A percentile compares a stretch with the other conserved stretches of the same genome.
Evolutionary conservation across 2,113 vertebrate species (phyloP).

Genomic region (Setophaga petechia): DNA sequence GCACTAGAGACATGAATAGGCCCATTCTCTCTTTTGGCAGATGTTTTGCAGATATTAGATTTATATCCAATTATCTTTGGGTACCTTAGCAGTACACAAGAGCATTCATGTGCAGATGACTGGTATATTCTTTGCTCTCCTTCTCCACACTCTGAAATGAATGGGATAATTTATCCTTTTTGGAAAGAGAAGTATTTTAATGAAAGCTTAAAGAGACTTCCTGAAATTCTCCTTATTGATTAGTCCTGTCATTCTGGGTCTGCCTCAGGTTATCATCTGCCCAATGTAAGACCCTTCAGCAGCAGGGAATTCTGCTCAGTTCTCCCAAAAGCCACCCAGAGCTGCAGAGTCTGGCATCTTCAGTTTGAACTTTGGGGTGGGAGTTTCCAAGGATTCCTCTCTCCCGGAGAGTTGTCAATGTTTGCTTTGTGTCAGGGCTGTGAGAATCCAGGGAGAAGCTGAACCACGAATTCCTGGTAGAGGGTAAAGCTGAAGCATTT

Average conservation of each 20-base stretch:
- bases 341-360: background rate
- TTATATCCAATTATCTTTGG: background rate
- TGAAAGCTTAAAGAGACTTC: background rate
- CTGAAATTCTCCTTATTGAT: background rate
- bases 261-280: background rate
- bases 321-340: background rate
- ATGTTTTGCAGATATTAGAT: background rate
- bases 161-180: background rate
- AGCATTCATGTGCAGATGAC: background rate
- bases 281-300: fast-evolving
- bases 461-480: fast-evolving
- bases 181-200: background rate
- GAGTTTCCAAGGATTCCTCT: background rate
- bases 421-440: background rate
- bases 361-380: fast-evolving
- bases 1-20: background rate
- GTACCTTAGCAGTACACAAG: background rate
- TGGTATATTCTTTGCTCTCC: background rate
- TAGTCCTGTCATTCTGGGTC: background rate
- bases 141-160: background rate
- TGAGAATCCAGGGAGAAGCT: background rate
- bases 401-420: background rate
- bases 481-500: background rate
- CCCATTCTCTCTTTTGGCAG: background rate
- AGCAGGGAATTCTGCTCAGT: background rate